These are phyloP conservation scores for Scartelaos histophorus DNA, from an alignment of 2,113 vertebrate genomes.

Conservation along the genomic window DNA sequence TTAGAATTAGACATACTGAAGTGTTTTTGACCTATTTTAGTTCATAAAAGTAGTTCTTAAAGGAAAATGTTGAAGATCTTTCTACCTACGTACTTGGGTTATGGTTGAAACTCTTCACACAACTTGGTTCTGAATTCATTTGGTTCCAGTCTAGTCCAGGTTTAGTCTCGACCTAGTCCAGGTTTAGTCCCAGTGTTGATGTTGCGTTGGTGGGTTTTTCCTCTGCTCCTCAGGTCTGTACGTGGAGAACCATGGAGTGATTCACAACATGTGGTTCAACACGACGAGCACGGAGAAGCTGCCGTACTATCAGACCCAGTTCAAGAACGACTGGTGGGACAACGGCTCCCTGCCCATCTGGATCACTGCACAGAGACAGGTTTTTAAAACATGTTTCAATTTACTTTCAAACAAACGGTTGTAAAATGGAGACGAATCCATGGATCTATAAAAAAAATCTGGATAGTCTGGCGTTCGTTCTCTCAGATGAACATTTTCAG, in stretches of 20 bases:
- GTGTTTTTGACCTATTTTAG: too few relatives aligned
- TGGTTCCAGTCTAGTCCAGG: too few relatives aligned
- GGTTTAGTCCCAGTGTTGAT: neutral
- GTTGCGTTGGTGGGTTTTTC: neutral
- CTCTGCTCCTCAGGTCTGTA: conserved; percentile 79
- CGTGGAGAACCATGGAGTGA: conserved; percentile 87
- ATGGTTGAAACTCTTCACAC: too few relatives aligned
- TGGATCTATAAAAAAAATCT: too few relatives aligned
- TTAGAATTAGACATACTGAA: too few relatives aligned
- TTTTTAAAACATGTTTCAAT: conserved; percentile 18
- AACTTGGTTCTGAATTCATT: too few relatives aligned
- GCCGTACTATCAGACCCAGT: conserved; percentile 82
- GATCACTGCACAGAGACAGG: conserved; percentile 94
- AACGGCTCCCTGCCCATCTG: conserved; percentile 91
- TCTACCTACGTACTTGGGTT: too few relatives aligned
- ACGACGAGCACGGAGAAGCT: conserved; percentile 70
- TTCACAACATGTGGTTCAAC: conserved; percentile 94
- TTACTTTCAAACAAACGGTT: too few relatives aligned
- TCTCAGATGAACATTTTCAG: too few relatives aligned
- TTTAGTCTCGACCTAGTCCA: neutral
- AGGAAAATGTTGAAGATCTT: too few relatives aligned
- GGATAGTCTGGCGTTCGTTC: too few relatives aligned
- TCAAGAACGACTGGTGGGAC: conserved; percentile 87
- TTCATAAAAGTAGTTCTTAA: too few relatives aligned
- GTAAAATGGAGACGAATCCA: neutral